Percentiles rank a stretch among this genome's conserved stretches.
phyloP scores from a whole-genome alignment of 1,140 invertebrate species.

The Cydia fagiglandana region DNA sequence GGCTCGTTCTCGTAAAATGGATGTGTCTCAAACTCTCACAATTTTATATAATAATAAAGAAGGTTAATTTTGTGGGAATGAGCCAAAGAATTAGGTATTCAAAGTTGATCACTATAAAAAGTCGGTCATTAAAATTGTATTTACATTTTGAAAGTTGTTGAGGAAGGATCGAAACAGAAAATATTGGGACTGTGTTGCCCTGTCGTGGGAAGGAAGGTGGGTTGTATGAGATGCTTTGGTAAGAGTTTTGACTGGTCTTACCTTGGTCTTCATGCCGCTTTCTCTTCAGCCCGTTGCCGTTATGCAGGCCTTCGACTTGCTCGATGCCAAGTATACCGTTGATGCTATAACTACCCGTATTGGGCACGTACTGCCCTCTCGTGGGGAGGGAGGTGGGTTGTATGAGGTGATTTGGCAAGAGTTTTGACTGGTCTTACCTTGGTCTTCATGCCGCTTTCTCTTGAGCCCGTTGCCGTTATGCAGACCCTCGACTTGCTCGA shows the following conservation, averaged over 20 bases:
- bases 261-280: conserved; percentile 77
- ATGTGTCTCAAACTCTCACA: not conserved
- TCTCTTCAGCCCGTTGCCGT: conserved; percentile 65
- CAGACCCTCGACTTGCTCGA: conserved; percentile 83
- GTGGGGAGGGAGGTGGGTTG: conserved; percentile 49
- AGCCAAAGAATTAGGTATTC: not conserved
- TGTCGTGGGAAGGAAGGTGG: conserved; percentile 50
- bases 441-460: conserved; percentile 76
- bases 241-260: conserved; percentile 35
- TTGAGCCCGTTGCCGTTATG: conserved; percentile 66
- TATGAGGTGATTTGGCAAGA: too few relatives aligned
- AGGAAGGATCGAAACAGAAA: too few relatives aligned
- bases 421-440: conserved; percentile 52
- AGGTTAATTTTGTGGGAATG: not conserved
- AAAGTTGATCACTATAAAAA: too few relatives aligned
- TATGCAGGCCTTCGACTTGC: conserved; percentile 79
- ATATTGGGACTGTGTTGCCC: conserved; percentile 76
- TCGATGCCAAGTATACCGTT: conserved; percentile 95
- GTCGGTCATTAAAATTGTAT: too few relatives aligned
- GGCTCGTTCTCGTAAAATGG: conserved; percentile 15
- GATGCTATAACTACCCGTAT: conserved; percentile 92
- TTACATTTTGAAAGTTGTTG: too few relatives aligned
- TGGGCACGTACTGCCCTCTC: conserved; percentile 76
- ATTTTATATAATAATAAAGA: not conserved
- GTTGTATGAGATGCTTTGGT: too few relatives aligned